Evolutionary conservation across 2,888 invertebrate genomes (phyloP), one percentile per base, ranked within the genome.

Genomic region (Leptura quadrifasciata): DNA sequence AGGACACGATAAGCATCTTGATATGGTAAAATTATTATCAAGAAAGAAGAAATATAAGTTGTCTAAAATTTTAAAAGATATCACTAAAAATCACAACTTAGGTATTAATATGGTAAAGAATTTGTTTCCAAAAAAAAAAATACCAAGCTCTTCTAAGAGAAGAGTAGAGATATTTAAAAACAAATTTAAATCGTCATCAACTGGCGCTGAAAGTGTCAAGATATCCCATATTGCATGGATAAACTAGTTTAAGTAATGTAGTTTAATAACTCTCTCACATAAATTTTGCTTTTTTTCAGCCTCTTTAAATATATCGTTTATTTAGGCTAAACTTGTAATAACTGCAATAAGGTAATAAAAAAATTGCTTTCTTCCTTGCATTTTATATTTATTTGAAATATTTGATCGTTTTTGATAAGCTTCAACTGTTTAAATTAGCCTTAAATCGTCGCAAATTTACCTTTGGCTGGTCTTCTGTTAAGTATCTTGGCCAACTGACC

Each of bases 1-100:
- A 0, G 95, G 94, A 64, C 92, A 93, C 83, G 90, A 89, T 20
- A 85, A 90, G 18, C 89, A 92, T 12, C 86, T 92, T 2, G 89
- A 91, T 58, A 89, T 90, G 60, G 86, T 93, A 10, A 87, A 87
- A 76, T 82, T 79, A 63, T 76, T 88, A 76, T 84, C 84, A 12
- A 79, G 78, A 1, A 86, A 82, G 76, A 85, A 79, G 74, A 82
- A 84, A 60, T 85, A 87, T 69, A 86, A 83, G 72, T 79, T 89
- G 55, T 88, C 89, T 3, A 86, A 81, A 77, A 86, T 89, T 67
- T 67, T 89, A 27, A 81, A 79, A 64, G 84, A 86, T 55, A 81
- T 89, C 12, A 88, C 88, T 0, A 86, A 81, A 77, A 86, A 88
- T 78, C 82, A 86, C 35, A 88, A 88, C 77, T 84, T 88, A 75